A percentile compares a stretch with the other conserved stretches of the same genome.
Evolutionary conservation across 2,113 vertebrate species (phyloP).

Genomic region (Psephotus haematonotus): DNA sequence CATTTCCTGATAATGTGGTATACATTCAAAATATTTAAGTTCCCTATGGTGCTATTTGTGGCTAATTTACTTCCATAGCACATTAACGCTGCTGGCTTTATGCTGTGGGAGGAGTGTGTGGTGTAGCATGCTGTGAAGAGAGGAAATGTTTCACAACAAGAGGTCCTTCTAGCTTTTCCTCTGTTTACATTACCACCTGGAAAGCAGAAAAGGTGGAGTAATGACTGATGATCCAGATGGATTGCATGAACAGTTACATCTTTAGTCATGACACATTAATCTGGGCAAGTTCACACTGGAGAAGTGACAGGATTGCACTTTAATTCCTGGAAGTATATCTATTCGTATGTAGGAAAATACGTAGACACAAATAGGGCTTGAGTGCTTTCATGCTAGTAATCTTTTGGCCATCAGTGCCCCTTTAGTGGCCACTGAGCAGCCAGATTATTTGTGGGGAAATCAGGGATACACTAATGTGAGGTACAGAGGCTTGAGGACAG

Average conservation of each 20-base stretch:
- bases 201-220: slow-evolving; percentile 70
- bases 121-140: slow-evolving; percentile 68
- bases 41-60: slow-evolving; percentile 44
- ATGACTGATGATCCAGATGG: slow-evolving; percentile 7
- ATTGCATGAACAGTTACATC: slow-evolving; percentile 18
- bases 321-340: background rate
- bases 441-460: background rate
- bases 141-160: slow-evolving; percentile 79
- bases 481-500: background rate
- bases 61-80: slow-evolving; percentile 46
- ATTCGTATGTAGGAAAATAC: background rate
- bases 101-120: slow-evolving; percentile 17
- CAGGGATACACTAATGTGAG: rapidly evolving
- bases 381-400: no score
- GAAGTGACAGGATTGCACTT: background rate
- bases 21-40: slow-evolving; percentile 31
- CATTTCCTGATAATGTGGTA: slow-evolving; percentile 47
- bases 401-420: background rate
- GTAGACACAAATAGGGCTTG: background rate
- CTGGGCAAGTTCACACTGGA: background rate
- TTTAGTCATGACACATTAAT: slow-evolving; percentile 30
- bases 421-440: background rate
- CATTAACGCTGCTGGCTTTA: slow-evolving; percentile 28
- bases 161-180: slow-evolving; percentile 74
- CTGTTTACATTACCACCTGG: slow-evolving; percentile 83